Percentiles rank a stretch among this genome's conserved stretches.
These are phyloP conservation scores for Ophion ventricosus DNA, from an alignment of 2,888 invertebrate species.

Conservation along the genomic window DNA sequence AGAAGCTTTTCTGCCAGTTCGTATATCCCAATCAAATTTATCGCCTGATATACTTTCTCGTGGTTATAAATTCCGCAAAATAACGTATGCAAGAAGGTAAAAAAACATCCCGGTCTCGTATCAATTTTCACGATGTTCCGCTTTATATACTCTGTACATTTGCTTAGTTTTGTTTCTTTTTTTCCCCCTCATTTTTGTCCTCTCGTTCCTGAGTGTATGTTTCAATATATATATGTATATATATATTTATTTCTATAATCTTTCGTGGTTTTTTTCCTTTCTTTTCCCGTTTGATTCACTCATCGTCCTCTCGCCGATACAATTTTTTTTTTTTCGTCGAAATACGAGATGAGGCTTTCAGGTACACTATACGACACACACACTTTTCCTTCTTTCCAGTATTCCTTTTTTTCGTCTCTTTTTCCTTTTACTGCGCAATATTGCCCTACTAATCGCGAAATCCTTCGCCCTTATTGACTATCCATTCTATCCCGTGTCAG, in stretches of 20 bases:
- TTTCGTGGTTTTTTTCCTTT: slow-evolving; percentile 32
- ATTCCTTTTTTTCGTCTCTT: slow-evolving; percentile 7
- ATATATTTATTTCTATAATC: slow-evolving; percentile 53
- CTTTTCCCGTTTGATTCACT: slow-evolving; percentile 10
- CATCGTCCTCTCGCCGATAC: slow-evolving; percentile 5
- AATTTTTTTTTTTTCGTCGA: slow-evolving; percentile 58
- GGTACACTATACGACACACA: slow-evolving; percentile 72
- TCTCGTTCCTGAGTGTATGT: slow-evolving; percentile 78
- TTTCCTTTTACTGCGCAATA: not conserved
- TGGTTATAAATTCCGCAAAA: no score
- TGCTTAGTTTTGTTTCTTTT: slow-evolving; percentile 1
- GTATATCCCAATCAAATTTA: no score
- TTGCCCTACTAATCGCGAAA: not conserved
- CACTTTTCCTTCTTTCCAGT: not conserved
- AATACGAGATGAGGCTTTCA: slow-evolving; percentile 77
- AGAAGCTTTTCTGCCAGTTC: no score
- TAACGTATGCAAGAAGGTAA: not conserved
- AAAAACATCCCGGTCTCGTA: slow-evolving; percentile 5
- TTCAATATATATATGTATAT: slow-evolving; percentile 12
- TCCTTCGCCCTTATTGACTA: slow-evolving; percentile 10
- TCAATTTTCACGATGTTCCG: slow-evolving; percentile 1
- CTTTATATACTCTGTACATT: slow-evolving; percentile 2
- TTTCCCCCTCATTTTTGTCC: slow-evolving; percentile 28
- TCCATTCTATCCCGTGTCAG: not conserved
- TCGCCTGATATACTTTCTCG: no score